A percentile compares a stretch with the other conserved stretches of the same genome.
Conservation (phyloP, 2,797 vertebrate genomes). For the Holocentrus rufus region DNA sequence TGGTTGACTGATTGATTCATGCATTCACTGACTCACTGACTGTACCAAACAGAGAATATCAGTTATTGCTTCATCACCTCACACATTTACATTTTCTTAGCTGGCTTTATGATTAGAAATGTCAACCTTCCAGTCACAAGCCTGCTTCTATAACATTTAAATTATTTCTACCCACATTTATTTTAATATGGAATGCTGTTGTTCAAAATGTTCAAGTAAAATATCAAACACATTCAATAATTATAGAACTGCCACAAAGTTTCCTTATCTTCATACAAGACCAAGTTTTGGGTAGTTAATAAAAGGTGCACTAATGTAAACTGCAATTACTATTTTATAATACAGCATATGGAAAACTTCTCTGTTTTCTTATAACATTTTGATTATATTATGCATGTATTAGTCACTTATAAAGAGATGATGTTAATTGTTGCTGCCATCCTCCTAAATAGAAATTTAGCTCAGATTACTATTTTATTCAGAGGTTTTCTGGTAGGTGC, state of each 20-base stretch:
- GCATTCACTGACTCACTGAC: too few relatives aligned
- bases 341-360: slow-evolving; percentile 48
- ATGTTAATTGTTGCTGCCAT: too few relatives aligned
- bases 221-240: slow-evolving; percentile 22
- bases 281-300: slow-evolving; percentile 18
- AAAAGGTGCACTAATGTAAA: slow-evolving; percentile 29
- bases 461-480: too few relatives aligned
- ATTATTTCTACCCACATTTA: not conserved
- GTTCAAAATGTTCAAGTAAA: slow-evolving; percentile 13
- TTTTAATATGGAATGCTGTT: not conserved
- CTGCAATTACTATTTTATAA: slow-evolving; percentile 38
- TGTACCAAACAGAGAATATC: too few relatives aligned
- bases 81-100: too few relatives aligned
- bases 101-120: too few relatives aligned
- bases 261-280: slow-evolving; percentile 46
- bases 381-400: not conserved
- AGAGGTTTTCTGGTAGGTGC: too few relatives aligned
- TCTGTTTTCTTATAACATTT: not conserved
- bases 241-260: not conserved
- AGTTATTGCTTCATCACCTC: not conserved
- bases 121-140: too few relatives aligned
- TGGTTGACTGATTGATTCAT: too few relatives aligned
- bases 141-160: not conserved
- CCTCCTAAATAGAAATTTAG: too few relatives aligned
- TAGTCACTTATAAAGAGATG: not conserved